Conservation (phyloP, 2,113 vertebrate species). For the Telmatochromis brachygnathus region DNA sequence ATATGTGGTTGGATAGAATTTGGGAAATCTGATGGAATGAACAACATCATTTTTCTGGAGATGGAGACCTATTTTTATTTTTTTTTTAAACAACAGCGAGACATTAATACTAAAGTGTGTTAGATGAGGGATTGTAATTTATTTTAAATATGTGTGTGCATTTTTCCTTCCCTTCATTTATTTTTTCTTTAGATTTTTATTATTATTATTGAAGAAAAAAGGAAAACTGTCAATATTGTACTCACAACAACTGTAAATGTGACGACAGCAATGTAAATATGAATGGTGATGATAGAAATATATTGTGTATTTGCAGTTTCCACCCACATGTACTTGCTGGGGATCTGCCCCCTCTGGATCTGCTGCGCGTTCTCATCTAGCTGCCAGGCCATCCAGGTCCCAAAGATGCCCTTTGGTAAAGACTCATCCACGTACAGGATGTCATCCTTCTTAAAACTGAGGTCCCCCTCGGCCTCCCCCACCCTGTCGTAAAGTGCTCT, state of each 20-base stretch:
- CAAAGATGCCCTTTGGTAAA: constrained; percentile 89
- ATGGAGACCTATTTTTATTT: not conserved
- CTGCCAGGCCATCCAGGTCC: constrained; percentile 98
- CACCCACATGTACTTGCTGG: constrained; percentile 97
- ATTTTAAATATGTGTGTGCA: not conserved
- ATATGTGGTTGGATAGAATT: not conserved
- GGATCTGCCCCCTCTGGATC: constrained; percentile 94
- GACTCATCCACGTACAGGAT: constrained; percentile 96
- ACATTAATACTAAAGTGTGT: not conserved
- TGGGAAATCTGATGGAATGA: not conserved
- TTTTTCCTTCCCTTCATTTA: not conserved
- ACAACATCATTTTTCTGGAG: not conserved
- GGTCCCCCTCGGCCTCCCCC: constrained; percentile 87
- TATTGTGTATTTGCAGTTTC: not conserved
- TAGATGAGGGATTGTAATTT: not conserved
- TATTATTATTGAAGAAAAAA: not conserved
- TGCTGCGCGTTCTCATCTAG: constrained; percentile 95
- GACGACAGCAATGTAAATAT: not conserved
- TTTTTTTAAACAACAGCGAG: not conserved
- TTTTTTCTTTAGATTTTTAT: not conserved
- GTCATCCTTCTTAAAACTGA: constrained; percentile 97
- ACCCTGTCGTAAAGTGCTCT: constrained; percentile 95
- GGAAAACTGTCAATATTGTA: not conserved
- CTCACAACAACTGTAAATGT: not conserved
- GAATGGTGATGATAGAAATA: not conserved